Conservation (phyloP, 2,888 invertebrate species). For the Epinotia ramella region DNA sequence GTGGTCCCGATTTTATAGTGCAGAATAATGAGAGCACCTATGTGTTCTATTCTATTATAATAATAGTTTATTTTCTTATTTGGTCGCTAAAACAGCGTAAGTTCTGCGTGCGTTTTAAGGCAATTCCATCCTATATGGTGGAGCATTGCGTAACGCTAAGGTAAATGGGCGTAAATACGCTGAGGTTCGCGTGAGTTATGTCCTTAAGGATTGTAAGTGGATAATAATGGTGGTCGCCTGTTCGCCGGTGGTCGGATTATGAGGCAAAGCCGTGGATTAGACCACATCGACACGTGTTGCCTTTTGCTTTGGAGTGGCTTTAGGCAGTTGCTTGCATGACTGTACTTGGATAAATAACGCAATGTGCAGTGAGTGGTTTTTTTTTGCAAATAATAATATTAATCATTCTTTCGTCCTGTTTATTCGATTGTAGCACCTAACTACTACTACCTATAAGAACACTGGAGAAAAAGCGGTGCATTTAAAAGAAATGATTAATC, state of each 20-base stretch:
- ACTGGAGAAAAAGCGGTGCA: no score
- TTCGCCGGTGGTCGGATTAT: slow-evolving; percentile 81
- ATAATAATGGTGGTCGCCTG: slow-evolving; percentile 68
- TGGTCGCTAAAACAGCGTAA: slow-evolving; percentile 3
- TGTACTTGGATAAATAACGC: slow-evolving; percentile 56
- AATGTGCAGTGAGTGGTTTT: neutral
- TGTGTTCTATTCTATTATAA: slow-evolving; percentile 75
- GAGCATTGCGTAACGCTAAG: neutral
- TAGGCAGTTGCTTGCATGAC: slow-evolving; percentile 69
- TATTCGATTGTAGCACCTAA: neutral
- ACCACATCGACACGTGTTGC: slow-evolving; percentile 80
- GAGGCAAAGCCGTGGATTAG: slow-evolving; percentile 77
- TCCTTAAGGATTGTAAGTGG: slow-evolving; percentile 72
- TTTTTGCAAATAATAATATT: neutral
- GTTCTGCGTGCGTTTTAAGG: neutral
- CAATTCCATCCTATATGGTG: slow-evolving; percentile 13
- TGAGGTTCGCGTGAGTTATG: slow-evolving; percentile 8
- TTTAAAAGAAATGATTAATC: no score
- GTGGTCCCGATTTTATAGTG: slow-evolving; percentile 79
- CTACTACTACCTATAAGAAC: no score
- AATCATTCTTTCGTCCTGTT: neutral
- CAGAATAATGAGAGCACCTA: slow-evolving; percentile 80
- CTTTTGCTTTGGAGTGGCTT: slow-evolving; percentile 73
- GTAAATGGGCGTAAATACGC: slow-evolving; percentile 10
- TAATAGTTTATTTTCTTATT: slow-evolving; percentile 63